A percentile compares a stretch with the other conserved stretches of the same genome.
Conservation (phyloP, 1,140 invertebrate genomes). For the Papilio glaucus region DNA sequence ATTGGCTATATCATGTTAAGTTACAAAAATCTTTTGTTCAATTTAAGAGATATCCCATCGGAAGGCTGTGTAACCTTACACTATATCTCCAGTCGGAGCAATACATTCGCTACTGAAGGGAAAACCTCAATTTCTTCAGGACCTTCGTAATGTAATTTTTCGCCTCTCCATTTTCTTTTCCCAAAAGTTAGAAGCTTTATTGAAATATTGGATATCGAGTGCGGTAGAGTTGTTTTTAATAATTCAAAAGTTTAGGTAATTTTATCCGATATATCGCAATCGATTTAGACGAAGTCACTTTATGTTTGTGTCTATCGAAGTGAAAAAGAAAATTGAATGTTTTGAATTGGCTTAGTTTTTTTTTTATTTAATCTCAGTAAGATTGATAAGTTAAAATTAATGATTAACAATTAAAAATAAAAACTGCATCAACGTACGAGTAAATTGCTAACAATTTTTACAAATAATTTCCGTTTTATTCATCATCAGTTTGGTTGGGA, state of each 20-base stretch:
- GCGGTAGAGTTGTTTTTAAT: constrained; percentile 71
- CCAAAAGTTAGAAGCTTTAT: constrained; percentile 71
- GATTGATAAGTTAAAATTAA: too few relatives aligned
- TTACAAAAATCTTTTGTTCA: constrained; percentile 42
- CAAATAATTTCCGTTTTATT: too few relatives aligned
- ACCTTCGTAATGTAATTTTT: constrained; percentile 81
- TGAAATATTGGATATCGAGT: constrained; percentile 79
- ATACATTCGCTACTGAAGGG: constrained; percentile 54
- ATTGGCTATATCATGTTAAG: constrained; percentile 27
- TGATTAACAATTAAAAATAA: too few relatives aligned
- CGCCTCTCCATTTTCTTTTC: constrained; percentile 71
- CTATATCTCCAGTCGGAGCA: constrained; percentile 52
- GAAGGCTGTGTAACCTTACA: constrained; percentile 55
- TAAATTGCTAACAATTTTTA: too few relatives aligned
- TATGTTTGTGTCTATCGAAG: too few relatives aligned
- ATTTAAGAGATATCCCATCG: constrained; percentile 42
- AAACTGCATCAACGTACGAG: too few relatives aligned
- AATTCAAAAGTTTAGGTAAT: constrained; percentile 66
- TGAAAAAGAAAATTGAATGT: too few relatives aligned
- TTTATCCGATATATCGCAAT: constrained; percentile 47
- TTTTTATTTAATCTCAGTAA: too few relatives aligned
- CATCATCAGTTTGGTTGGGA: too few relatives aligned
- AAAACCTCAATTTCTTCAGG: constrained; percentile 69
- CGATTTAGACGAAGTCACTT: constrained; percentile 28
- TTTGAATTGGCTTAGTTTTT: too few relatives aligned